phyloP scores from a whole-genome alignment of 2,113 vertebrate species.

The Pithys albifrons region DNA sequence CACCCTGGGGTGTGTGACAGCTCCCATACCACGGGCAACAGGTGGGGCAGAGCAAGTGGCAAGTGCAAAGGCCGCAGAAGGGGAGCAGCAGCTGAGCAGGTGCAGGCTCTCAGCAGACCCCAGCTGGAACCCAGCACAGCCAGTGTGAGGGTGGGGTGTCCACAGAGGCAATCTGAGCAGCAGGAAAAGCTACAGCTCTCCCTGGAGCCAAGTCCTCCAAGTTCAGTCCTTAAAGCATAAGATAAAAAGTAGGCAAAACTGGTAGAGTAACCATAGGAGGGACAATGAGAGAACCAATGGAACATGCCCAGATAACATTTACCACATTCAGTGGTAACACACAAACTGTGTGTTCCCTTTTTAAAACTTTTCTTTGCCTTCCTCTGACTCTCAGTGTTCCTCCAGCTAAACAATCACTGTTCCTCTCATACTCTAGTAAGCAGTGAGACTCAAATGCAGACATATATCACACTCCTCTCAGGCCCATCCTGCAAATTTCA shows the following conservation, averaged over 20 bases:
- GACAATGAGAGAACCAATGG: not conserved
- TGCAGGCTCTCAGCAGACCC: not conserved
- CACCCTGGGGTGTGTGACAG: not conserved
- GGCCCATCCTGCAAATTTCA: not conserved
- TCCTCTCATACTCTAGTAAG: not conserved
- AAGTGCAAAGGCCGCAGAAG: not conserved
- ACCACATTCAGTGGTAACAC: not conserved
- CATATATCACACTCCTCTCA: not conserved
- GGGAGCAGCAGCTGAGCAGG: not conserved
- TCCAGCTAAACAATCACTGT: not conserved
- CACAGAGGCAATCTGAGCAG: not conserved
- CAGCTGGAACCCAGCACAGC: not conserved
- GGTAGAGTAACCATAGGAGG: not conserved
- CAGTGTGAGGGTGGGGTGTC: not conserved
- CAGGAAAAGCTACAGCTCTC: not conserved
- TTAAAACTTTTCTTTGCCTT: not conserved
- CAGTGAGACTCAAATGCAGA: not conserved
- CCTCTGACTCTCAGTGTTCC: not conserved
- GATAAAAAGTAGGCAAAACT: not conserved
- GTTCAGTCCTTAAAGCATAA: not conserved
- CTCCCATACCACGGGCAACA: conserved; percentile 1
- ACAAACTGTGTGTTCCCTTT: not conserved
- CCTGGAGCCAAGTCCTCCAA: not conserved
- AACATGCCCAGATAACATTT: not conserved
- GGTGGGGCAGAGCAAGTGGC: not conserved